Evolutionary conservation across 2,888 invertebrate species (phyloP), one percentile per base, ranked within the genome.

Genomic region (Seira musarum): DNA sequence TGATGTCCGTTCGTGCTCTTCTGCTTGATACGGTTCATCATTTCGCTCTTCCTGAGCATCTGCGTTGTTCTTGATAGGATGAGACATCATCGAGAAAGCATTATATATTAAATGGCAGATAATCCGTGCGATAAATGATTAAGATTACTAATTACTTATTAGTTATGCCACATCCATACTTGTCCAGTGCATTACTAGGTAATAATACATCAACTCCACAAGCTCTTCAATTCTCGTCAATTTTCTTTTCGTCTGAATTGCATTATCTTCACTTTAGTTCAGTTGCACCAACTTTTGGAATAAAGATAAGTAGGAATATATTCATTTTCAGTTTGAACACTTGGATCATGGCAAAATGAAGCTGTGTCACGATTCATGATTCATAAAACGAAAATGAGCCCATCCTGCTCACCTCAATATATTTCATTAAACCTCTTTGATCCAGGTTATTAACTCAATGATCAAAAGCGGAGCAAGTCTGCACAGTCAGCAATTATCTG

Each of bases 131-230:
- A 40, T 40, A 40, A 40, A 40, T 76, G 76, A 76, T 68, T 15
- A 49, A 68, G 60, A 76, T 63, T 64, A 46, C 64, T 76, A 76
- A 76, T 76, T 76, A 68, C 15, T 19, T 61, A 69, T 76, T 68
- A 69, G 76, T 64, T 68, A 76, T 76, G 68, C 76, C 40, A 40
- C 13, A 8, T 40, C 40, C 40, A 40, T 40, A 40, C 40, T 40
- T 40, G 40, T 40, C 40, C 40, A 40, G 40, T 13, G 5, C n/a
- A n/a, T n/a, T n/a, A n/a, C n/a, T n/a, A n/a, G n/a, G n/a, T n/a
- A n/a, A n/a, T n/a, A n/a, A n/a, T n/a, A n/a, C n/a, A n/a, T n/a
- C n/a, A n/a, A n/a, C n/a, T n/a, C n/a, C n/a, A n/a, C n/a, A n/a
- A n/a, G n/a, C n/a, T n/a, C n/a, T n/a, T n/a, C n/a, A n/a, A n/a